phyloP scores from a whole-genome alignment of 2,113 vertebrate genomes.

The Apistogramma diplotaenia region DNA sequence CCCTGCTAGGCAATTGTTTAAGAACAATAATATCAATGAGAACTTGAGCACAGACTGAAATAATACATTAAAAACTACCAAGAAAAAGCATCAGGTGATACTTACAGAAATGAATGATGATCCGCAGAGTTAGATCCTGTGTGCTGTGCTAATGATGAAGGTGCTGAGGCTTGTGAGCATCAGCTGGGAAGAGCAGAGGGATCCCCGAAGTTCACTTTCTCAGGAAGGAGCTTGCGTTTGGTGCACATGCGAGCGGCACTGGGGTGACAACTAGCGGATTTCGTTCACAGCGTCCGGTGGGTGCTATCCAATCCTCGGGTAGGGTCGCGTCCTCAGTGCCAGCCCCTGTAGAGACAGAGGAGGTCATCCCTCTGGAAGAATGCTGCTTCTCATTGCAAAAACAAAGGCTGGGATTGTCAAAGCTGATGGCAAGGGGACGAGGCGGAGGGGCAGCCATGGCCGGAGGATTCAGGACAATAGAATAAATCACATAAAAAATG shows the following conservation, averaged over 20 bases:
- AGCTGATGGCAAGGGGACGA: conserved; percentile 48
- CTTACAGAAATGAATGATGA: conserved; percentile 42
- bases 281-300: conserved; percentile 26
- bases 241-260: conserved; percentile 3
- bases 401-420: conserved; percentile 73
- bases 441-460: conserved; percentile 53
- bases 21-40: background rate
- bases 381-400: conserved; percentile 72
- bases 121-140: conserved; percentile 1
- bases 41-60: background rate
- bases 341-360: conserved; percentile 68
- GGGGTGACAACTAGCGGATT: conserved; percentile 31
- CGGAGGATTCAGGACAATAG: conserved; percentile 56
- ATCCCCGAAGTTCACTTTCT: conserved; percentile 23
- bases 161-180: conserved; percentile 7
- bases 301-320: conserved; percentile 49
- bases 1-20: background rate
- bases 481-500: conserved; percentile 70
- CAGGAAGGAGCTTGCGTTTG: background rate
- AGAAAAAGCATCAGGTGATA: background rate
- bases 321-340: conserved; percentile 54
- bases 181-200: conserved; percentile 11
- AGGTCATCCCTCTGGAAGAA: conserved; percentile 73
- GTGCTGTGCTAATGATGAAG: background rate
- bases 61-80: background rate